Conservation (phyloP, 2,113 vertebrate species). For the Anthoscopus minutus region DNA sequence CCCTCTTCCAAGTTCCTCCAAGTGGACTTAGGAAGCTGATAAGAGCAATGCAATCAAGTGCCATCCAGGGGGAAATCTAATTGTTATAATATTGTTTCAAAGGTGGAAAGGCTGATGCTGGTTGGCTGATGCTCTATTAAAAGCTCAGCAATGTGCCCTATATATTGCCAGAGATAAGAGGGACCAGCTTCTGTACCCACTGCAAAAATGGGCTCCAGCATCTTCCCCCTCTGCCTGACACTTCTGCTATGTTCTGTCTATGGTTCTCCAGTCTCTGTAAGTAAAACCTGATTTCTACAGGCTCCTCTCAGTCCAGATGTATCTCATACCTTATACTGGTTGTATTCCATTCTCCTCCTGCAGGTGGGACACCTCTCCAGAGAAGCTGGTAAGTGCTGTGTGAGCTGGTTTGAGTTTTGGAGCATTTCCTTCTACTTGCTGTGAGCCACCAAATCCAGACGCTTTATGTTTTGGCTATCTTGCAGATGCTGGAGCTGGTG, state of each 20-base stretch:
- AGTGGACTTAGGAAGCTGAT: not conserved
- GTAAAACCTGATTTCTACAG: not conserved
- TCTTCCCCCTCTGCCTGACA: not conserved
- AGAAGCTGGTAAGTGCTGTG: slow-evolving; percentile 52
- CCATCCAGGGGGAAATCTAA: not conserved
- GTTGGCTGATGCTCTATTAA: not conserved
- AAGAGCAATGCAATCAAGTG: not conserved
- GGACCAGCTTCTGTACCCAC: not conserved
- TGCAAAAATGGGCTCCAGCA: slow-evolving; percentile 12
- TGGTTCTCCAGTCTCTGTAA: slow-evolving; percentile 31
- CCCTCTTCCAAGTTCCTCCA: not conserved
- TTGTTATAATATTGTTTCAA: not conserved
- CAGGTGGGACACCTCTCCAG: slow-evolving; percentile 25
- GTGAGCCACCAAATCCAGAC: not conserved
- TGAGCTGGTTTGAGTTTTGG: not conserved
- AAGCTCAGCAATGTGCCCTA: not conserved
- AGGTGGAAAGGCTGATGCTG: not conserved
- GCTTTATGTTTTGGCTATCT: not conserved
- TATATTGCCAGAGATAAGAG: slow-evolving; percentile 2
- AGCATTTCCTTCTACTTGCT: not conserved
- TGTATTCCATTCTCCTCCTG: slow-evolving; percentile 27
- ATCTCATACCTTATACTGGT: not conserved
- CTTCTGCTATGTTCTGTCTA: not conserved
- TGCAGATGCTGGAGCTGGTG: not conserved
- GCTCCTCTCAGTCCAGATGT: not conserved